phyloP scores from a whole-genome alignment of 2,797 vertebrate genomes.

The Smutsia gigantea region DNA sequence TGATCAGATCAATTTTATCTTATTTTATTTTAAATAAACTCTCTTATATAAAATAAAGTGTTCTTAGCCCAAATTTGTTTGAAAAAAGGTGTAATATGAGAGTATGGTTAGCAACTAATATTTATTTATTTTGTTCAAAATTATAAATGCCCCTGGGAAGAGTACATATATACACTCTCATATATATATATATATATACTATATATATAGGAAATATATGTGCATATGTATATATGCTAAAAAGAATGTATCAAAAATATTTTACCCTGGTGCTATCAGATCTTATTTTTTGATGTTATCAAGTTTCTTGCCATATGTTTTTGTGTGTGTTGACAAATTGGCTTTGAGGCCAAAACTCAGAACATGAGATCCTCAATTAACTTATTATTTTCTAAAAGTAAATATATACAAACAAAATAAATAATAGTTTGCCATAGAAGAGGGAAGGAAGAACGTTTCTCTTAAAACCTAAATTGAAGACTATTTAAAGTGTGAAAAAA shows the following conservation, averaged over 20 bases:
- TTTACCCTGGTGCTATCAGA: not conserved
- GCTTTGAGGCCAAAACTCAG: constrained; percentile 41
- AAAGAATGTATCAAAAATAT: not conserved
- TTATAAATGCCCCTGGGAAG: not conserved
- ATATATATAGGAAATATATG: not conserved
- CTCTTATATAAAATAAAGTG: not conserved
- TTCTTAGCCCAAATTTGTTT: not conserved
- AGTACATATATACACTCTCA: not conserved
- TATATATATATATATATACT: not conserved
- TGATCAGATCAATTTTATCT: not conserved
- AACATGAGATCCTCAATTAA: constrained; percentile 13
- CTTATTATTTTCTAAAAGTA: constrained; percentile 56
- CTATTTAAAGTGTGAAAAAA: constrained; percentile 40
- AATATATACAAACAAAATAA: constrained; percentile 54
- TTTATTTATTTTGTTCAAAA: constrained; percentile 47
- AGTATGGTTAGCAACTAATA: not conserved
- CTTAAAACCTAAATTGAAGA: constrained; percentile 50
- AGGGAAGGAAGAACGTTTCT: constrained; percentile 43
- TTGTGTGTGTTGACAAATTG: not conserved
- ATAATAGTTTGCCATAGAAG: constrained; percentile 35
- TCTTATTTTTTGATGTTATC: constrained; percentile 53
- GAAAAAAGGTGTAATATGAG: not conserved
- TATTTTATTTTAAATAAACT: constrained; percentile 29
- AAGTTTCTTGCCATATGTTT: constrained; percentile 30
- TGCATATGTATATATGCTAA: not conserved